These are phyloP conservation scores for Morpho achilles DNA, from an alignment of 2,888 invertebrate species.

Conservation along the genomic window DNA sequence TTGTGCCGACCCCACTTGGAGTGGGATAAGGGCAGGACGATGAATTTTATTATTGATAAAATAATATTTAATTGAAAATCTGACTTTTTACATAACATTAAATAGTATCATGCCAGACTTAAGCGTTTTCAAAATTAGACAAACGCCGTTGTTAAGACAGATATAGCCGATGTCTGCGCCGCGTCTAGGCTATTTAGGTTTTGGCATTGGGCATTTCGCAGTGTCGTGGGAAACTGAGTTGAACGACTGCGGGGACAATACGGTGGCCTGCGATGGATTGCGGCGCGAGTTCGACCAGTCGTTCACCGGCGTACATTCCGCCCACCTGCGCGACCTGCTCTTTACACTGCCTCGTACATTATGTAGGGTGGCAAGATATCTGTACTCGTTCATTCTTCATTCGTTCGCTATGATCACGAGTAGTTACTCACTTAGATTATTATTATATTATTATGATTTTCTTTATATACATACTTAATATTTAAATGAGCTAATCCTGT, in stretches of 20 bases:
- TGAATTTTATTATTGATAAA: too few relatives aligned
- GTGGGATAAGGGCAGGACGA: too few relatives aligned
- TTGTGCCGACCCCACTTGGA: too few relatives aligned
- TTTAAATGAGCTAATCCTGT: too few relatives aligned
- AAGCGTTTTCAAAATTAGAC: conserved; percentile 48
- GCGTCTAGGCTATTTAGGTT: conserved; percentile 76
- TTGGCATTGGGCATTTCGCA: conserved; percentile 70
- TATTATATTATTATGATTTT: too few relatives aligned
- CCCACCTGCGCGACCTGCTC: conserved; percentile 24
- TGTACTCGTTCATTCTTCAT: too few relatives aligned
- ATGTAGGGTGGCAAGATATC: neutral
- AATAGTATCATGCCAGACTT: conserved; percentile 6
- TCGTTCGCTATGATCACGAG: too few relatives aligned
- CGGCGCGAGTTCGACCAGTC: conserved; percentile 21
- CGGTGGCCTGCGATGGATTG: conserved; percentile 23
- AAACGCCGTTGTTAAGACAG: conserved; percentile 54
- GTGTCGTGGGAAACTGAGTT: conserved; percentile 78
- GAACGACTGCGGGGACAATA: conserved; percentile 77
- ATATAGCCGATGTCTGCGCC: conserved; percentile 72
- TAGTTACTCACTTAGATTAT: too few relatives aligned
- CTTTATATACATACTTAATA: too few relatives aligned
- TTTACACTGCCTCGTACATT: conserved; percentile 14
- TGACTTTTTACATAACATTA: conserved; percentile 1
- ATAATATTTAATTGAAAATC: too few relatives aligned
- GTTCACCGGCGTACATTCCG: conserved; percentile 24